Evolutionary conservation across 2,113 vertebrate species (phyloP), one percentile per base, ranked within the genome.

Genomic region (Aspidoscelis tigris): DNA sequence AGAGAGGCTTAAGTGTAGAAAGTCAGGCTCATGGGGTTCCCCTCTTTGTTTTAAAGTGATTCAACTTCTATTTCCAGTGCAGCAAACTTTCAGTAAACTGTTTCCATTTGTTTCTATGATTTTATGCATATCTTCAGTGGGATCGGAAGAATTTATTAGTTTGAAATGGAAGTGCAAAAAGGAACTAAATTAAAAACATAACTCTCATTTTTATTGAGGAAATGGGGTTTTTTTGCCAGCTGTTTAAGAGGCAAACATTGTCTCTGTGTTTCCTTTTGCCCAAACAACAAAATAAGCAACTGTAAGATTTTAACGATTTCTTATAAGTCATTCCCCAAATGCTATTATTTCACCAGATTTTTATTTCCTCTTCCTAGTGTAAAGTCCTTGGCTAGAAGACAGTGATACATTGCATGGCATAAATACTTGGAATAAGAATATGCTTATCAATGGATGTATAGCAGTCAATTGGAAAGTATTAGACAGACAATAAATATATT

Each of bases 351-450:
- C n/a, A 26, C 24, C 9, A 50, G 50, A 53, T 68, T 74, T 83
- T 85, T 74, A 85, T 80, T 82, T 50, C 14, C 61, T 74, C 14
- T 74, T 80, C 44, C 70, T 74, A 65, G n/a, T 85, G 44, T 33
- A 24, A 90, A 87, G 87, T 90, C 75, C 87, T 90, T 92, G 87
- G 83, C 83, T 88, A 12, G 84, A 88, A 88, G 86, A 86, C 72
- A 89, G 85, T 88, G 82, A 85, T 90, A 80, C 88, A 89, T 64
- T 86, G 77, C 39, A 68, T 41, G 84, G 75, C 58, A 82, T 50
- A 85, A 80, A 74, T 65, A 84, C 64, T 72, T 84, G 24, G 26
- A 26, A n/a, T 72, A 64, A 71, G 50, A 74, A n/a, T 66, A 74
- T 74, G 12, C 44, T 80, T 47, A 80, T 53, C 70, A 66, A 2